Evolutionary conservation across 2,888 invertebrate genomes (phyloP), one percentile per base, ranked within the genome.

Genomic region (Cistogaster globosa): DNA sequence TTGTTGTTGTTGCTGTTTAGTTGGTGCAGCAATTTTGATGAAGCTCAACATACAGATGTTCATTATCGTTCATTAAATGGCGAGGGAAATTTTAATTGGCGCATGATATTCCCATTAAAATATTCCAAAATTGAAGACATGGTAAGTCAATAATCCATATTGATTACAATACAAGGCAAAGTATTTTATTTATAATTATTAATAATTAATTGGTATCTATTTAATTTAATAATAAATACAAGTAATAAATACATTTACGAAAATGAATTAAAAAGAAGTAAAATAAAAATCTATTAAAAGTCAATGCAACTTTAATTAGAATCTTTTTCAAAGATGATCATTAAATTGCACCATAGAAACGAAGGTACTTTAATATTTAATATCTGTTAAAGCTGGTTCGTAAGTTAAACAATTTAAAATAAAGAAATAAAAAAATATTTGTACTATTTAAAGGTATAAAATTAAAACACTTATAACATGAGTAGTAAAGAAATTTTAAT

Each of bases 11-110:
- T 18, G 36, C 12, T 36, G 7, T 69, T 20, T 20, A 96, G 96
- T 1, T 97, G 96, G 96, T 93, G 97, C 68, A 93, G 94, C 57
- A 94, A 95, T 48, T 93, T 93, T 9, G 94, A 95, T 42, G 94
- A 95, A 87, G 93, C 94, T 20, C 98, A 98, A 92, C 94, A 94
- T 72, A 97, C 97, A 6, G 97, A 98, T 91, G 94, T 97, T 32
- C 97, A 97, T 92, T 97, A 96, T 92, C 94, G 95, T 91, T 97
- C 96, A 12, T 90, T 95, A 76, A 95, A 94, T 12, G 97, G 97
- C 0, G 96, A 96, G 88, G 97, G 96, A 0, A 95, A 95, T 90
- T 98, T 98, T 93, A 98, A 98, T 92, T 98, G 98, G 98, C 93
- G 98, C 87, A 97, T 98, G 93, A 93, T 97, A 84, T 98, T 97